Base-by-base conservation (phyloP, 2,113 vertebrate genomes). In the Tragelaphus strepsiceros region DNA sequence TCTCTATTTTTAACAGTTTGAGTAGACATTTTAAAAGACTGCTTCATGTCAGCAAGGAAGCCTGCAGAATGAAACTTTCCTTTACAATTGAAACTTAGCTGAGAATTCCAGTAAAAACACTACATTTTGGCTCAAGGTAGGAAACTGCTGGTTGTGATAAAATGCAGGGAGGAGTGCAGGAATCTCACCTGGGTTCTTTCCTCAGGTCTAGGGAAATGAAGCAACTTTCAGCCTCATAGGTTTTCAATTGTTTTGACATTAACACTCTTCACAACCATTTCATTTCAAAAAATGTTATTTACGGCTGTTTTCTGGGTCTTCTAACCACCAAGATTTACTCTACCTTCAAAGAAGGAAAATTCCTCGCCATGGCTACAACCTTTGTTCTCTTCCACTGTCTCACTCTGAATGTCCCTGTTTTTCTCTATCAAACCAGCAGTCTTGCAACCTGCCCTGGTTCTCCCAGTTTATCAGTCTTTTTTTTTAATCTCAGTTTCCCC, bases 1-100 rank as follows among this genome's bases (percentile, higher is more conserved):
- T 91, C 67, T 95, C 12, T 84, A 88, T 94, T 96, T 94, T 92
- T 96, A 92, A 94, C 92, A 59, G 53, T 78, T 90, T 90, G 83
- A 86, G 88, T n/a, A 74, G 61, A 95, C 54, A 78, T 59, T 90
- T 95, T 9, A 74, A 77, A 93, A 95, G 92, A 49, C n/a, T 90
- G 61, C 7, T 97, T 95, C 46, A 46, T 28, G 32, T 84, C 91
- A 64, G 49, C 67, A 61, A 93, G 92, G 87, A 74, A 54, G 78
- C 35, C 89, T 92, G 58, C 16, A 49, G 53, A 74, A 94, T 35
- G 64, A 83, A 96, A 91, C 11, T 67, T 83, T 32, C 53, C 49
- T 92, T 77, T 49, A 87, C 94, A 93, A 81, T 86, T 32, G 67
- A 64, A 28, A 84, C 1, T 13, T 88, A 71, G 22, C 85, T 84